A percentile compares a stretch with the other conserved stretches of the same genome.
phyloP scores from a whole-genome alignment of 1,140 invertebrate genomes.

The Pogonomyrmex barbatus region DNA sequence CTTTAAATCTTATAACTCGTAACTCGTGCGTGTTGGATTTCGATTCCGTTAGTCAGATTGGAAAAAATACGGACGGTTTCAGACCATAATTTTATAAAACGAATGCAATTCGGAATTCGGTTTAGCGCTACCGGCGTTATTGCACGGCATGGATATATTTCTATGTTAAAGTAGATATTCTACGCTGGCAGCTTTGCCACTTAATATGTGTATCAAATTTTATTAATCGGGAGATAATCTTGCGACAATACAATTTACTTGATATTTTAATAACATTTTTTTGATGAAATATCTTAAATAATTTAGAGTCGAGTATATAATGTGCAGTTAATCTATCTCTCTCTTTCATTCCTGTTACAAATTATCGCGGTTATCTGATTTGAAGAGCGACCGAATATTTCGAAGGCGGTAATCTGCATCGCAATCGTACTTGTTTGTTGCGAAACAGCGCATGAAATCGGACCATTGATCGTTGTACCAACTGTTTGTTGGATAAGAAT shows the following conservation, averaged over 20 bases:
- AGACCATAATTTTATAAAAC: not conserved
- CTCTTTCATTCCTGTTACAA: not conserved
- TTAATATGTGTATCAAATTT: not conserved
- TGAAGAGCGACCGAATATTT: not conserved
- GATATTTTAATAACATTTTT: not conserved
- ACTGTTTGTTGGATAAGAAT: constrained; percentile 23
- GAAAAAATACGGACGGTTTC: not conserved
- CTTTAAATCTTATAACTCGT: constrained; percentile 79
- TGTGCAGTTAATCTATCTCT: not conserved
- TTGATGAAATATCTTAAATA: not conserved
- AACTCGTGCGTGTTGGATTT: constrained; percentile 75
- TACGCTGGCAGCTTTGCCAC: not conserved
- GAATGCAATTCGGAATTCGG: constrained; percentile 4
- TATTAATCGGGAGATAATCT: not conserved
- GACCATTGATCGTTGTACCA: constrained; percentile 1
- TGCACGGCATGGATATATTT: not conserved
- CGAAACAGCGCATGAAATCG: constrained; percentile 38
- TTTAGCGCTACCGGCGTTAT: not conserved
- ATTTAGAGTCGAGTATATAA: not conserved
- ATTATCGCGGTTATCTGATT: not conserved
- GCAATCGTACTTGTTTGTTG: not conserved
- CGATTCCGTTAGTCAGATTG: constrained; percentile 22
- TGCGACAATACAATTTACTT: not conserved
- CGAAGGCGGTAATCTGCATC: not conserved
- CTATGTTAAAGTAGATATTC: constrained; percentile 10